Conservation (phyloP, 2,888 invertebrate genomes). For the Phalera bucephala region DNA sequence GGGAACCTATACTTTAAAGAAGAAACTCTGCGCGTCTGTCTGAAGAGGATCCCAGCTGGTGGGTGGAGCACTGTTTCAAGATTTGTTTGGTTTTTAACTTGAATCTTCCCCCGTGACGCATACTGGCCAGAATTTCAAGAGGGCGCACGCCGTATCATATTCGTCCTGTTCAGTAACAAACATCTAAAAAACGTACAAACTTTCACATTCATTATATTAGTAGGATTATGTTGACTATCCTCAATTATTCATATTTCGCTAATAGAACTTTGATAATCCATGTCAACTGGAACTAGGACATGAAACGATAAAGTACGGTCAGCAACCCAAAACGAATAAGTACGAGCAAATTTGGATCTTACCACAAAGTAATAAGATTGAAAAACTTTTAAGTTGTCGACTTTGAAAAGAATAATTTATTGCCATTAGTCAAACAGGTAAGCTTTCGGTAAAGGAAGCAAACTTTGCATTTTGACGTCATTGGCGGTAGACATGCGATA, state of each 20-base stretch:
- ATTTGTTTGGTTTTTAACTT: too few relatives aligned
- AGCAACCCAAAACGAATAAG: not conserved
- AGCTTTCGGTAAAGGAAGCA: conserved; percentile 47
- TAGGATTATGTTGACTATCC: too few relatives aligned
- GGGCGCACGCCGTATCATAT: too few relatives aligned
- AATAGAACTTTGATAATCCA: not conserved
- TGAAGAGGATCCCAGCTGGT: too few relatives aligned
- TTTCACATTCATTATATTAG: too few relatives aligned
- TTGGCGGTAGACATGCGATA: conserved; percentile 66
- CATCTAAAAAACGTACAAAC: too few relatives aligned
- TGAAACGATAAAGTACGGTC: conserved; percentile 12
- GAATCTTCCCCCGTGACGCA: too few relatives aligned
- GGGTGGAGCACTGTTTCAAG: too few relatives aligned
- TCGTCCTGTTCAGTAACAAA: too few relatives aligned
- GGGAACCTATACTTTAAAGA: too few relatives aligned
- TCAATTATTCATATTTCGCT: not conserved
- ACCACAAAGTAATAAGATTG: conserved; percentile 3
- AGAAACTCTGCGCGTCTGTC: too few relatives aligned
- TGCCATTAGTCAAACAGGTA: conserved; percentile 38
- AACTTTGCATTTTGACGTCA: conserved; percentile 61
- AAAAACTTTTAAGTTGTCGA: conserved; percentile 7
- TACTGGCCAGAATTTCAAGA: too few relatives aligned
- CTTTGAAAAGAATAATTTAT: conserved; percentile 36
- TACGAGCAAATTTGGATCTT: not conserved
- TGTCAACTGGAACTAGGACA: conserved; percentile 5